Base-by-base conservation (phyloP, 2,113 vertebrate genomes). In the Menidia beryllina region DNA sequence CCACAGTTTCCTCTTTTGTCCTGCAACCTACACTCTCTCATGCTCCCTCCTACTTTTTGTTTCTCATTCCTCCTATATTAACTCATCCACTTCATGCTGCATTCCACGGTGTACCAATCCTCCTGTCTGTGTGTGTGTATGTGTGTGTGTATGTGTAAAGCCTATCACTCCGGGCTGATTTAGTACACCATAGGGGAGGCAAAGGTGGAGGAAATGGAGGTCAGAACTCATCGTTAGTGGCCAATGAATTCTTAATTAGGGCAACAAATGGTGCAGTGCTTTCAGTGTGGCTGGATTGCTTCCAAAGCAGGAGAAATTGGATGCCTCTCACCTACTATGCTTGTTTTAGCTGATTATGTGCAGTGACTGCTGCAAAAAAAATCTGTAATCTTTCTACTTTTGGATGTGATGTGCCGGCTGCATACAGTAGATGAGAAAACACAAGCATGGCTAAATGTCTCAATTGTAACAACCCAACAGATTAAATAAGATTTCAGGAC, bases 241-340 rank as follows among this genome's bases (percentile, higher is more conserved):
- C 77, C 82, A 87, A 88, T 93, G 89, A 91, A 92, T 93, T 92
- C 87, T 92, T 93, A 90, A 94, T 93, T 91, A 91, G 89, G 88
- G 65, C 87, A 91, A 87, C 90, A 90, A 93, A 93, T 92, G 91
- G 86, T 86, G 88, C 87, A 87, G 76, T 77, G 86, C 81, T 82
- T 58, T 57, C 53, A 84, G 76, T 69, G 65, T 81, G 81, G 67
- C 77, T 88, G 82, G 83, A 88, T 57, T 47, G 3, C 50, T 75
- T 76, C 83, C 86, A 84, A 62, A 90, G 75, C 75, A 69, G 51
- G 62, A 64, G 63, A 76, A 82, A 86, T 76, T 59, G 41, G 50
- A 80, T 83, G 82, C 79, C 75, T 69, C 72, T 73, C 84, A 76
- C 77, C 80, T 72, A n/a, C 20, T 58, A 61, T 71, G 25, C 20